Conservation (phyloP, 2,888 invertebrate species). For the Spodoptera exigua region DNA sequence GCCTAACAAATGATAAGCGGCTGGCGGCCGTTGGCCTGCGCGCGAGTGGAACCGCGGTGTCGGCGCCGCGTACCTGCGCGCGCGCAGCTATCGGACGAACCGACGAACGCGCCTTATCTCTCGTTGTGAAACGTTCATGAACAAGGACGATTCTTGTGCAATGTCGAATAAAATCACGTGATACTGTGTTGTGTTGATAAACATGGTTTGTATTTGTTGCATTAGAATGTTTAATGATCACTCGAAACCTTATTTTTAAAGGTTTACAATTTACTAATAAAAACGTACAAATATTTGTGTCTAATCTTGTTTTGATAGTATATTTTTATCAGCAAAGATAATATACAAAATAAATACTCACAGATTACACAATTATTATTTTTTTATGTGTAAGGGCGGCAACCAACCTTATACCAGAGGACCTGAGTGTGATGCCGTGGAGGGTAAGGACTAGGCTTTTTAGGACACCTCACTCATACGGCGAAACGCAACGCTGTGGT, state of each 20-base stretch:
- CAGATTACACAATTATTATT: no score
- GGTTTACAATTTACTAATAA: no score
- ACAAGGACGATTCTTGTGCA: conserved; percentile 57
- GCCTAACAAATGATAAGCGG: conserved; percentile 49
- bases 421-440: no score
- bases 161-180: conserved; percentile 39
- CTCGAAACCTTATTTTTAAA: background rate
- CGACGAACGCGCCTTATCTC: conserved; percentile 60
- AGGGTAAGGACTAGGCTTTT: no score
- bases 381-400: no score
- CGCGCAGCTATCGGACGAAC: conserved; percentile 52
- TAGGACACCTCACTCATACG: no score
- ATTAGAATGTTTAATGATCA: background rate
- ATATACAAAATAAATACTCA: background rate
- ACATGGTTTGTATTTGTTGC: conserved; percentile 32
- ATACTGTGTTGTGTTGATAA: conserved; percentile 29
- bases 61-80: conserved; percentile 47
- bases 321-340: conserved; percentile 22
- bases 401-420: no score
- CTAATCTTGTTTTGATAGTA: background rate
- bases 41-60: conserved; percentile 26
- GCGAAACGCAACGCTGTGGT: no score
- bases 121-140: conserved; percentile 54
- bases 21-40: conserved; percentile 57
- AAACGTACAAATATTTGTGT: no score